Conservation (phyloP, 2,888 invertebrate genomes). For the Calameuta filiformis region DNA sequence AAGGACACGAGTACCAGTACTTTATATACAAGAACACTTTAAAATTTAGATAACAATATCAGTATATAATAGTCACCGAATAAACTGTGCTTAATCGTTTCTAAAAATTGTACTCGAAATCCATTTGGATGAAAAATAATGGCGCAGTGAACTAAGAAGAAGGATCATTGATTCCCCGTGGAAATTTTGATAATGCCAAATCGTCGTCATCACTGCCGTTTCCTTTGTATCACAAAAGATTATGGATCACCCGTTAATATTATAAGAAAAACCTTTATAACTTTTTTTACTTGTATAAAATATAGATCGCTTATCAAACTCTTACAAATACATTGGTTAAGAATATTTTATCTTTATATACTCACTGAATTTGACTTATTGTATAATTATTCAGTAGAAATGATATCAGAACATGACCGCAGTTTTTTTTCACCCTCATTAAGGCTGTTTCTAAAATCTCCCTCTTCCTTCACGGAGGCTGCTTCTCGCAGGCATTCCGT, state of each 20-base stretch:
- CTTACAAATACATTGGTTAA: neutral
- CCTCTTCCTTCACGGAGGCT: constrained; percentile 23
- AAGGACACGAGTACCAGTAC: neutral
- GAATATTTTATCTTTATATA: neutral
- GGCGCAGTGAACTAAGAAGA: neutral
- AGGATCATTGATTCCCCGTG: neutral
- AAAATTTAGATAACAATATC: neutral
- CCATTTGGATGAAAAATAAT: neutral
- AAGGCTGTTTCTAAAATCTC: constrained; percentile 12
- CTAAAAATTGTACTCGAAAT: neutral
- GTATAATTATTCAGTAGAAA: neutral
- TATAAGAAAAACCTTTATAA: neutral
- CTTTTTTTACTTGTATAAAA: neutral
- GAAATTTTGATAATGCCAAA: neutral
- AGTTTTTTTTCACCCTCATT: neutral
- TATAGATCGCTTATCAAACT: neutral
- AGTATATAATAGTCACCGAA: neutral
- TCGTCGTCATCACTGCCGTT: neutral
- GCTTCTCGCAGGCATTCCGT: constrained; percentile 15
- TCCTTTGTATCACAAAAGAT: neutral
- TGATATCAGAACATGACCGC: neutral
- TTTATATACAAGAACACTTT: neutral
- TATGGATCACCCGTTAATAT: neutral
- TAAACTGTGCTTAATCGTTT: neutral
- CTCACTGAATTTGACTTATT: neutral